These are phyloP conservation scores for Spongia lamella DNA, from an alignment of 37 sponge, comb jelly and placozoan genomes.

Conservation along the genomic window DNA sequence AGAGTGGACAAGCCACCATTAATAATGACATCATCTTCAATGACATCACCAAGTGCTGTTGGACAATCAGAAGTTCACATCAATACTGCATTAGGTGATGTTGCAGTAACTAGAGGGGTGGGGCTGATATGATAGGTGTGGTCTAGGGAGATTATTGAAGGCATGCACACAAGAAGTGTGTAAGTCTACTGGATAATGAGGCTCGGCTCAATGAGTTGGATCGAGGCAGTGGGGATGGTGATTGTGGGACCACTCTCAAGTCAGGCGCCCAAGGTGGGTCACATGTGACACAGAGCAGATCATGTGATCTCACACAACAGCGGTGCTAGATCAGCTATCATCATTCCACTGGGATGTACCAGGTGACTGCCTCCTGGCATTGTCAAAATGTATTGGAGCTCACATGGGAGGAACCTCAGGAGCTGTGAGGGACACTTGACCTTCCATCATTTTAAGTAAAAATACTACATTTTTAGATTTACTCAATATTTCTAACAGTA, in stretches of 20 bases:
- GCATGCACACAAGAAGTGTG: conserved; percentile 29
- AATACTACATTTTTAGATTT: conserved; percentile 39
- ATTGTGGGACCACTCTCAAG: conserved; percentile 87
- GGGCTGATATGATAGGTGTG: neutral
- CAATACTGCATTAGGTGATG: neutral
- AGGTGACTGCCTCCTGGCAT: conserved; percentile 37
- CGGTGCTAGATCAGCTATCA: too few species aligned
- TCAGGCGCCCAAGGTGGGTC: conserved; percentile 57
- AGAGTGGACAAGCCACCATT: conserved; percentile 25
- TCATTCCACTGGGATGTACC: conserved; percentile 66
- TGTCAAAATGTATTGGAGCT: conserved; percentile 40
- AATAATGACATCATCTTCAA: neutral
- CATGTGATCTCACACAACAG: too few species aligned
- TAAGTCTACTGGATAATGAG: conserved; percentile 40
- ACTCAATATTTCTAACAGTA: conserved; percentile 58
- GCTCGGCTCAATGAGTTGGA: conserved; percentile 84
- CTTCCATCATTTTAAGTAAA: neutral
- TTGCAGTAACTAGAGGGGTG: neutral
- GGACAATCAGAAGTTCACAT: neutral
- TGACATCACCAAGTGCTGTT: neutral
- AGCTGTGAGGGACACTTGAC: too few species aligned
- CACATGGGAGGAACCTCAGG: conserved; percentile 74
- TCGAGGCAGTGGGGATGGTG: conserved; percentile 90
- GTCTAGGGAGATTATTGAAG: too few species aligned
- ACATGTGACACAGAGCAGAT: too few species aligned